A percentile compares a stretch with the other conserved stretches of the same genome.
Evolutionary conservation across 2,888 invertebrate species (phyloP).

Genomic region (Athripsodes cinereus): DNA sequence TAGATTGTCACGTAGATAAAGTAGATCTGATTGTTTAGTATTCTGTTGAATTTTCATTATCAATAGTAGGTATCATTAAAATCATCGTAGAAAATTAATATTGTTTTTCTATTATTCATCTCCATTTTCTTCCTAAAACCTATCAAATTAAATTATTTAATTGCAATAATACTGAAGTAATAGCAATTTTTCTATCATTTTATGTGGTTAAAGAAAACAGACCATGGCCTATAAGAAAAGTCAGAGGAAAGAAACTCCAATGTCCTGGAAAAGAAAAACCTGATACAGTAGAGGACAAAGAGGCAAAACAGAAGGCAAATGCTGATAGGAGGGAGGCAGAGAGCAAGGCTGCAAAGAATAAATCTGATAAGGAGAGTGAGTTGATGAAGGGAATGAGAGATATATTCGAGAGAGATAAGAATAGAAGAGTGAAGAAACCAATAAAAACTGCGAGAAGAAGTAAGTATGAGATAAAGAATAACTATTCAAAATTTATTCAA

Average conservation of each 20-base stretch:
- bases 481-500: too few relatives aligned
- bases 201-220: background rate
- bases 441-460: conserved; percentile 21
- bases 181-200: too few relatives aligned
- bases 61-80: too few relatives aligned
- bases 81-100: too few relatives aligned
- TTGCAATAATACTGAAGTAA: too few relatives aligned
- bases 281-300: background rate
- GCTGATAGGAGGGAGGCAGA: background rate
- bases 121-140: too few relatives aligned
- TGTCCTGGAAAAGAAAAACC: background rate
- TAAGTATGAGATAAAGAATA: conserved; percentile 13
- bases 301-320: background rate
- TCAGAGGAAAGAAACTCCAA: conserved; percentile 1
- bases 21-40: too few relatives aligned
- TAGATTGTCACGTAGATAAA: too few relatives aligned
- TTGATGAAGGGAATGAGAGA: conserved; percentile 20
- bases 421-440: conserved; percentile 16
- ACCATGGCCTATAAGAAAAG: conserved; percentile 4
- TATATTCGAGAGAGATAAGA: conserved; percentile 17
- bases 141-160: too few relatives aligned
- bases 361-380: conserved; percentile 16
- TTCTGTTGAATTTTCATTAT: too few relatives aligned
- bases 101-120: too few relatives aligned
- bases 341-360: background rate